Evolutionary conservation across 1,140 invertebrate species (phyloP).

Genomic region (Tenebrio molitor): DNA sequence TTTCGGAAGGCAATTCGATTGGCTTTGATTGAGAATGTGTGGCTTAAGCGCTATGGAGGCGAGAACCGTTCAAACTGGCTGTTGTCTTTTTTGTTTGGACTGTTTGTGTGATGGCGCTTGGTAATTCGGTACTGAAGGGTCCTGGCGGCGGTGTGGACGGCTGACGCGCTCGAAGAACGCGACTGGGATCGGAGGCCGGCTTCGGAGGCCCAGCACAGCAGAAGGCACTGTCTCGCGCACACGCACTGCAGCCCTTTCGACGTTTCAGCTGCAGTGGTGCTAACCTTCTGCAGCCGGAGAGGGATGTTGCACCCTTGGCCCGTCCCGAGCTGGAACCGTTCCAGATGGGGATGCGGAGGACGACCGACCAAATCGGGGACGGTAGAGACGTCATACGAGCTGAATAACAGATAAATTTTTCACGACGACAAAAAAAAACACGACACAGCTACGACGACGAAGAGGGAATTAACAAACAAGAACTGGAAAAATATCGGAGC

Average conservation of each 20-base stretch:
- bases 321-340: not conserved
- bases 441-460: not conserved
- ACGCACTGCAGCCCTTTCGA: conserved; percentile 31
- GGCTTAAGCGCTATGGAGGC: conserved; percentile 16
- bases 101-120: not conserved
- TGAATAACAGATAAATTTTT: not conserved
- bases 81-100: conserved; percentile 18
- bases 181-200: conserved; percentile 38
- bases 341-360: conserved; percentile 2
- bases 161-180: conserved; percentile 42
- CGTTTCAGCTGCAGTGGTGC: conserved; percentile 21
- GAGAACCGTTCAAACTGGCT: not conserved
- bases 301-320: not conserved
- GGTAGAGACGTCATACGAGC: not conserved
- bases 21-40: not conserved
- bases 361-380: not conserved
- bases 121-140: not conserved
- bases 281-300: conserved; percentile 24
- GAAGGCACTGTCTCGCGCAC: conserved; percentile 31
- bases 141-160: conserved; percentile 30
- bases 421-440: not conserved
- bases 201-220: conserved; percentile 39
- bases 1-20: not conserved
- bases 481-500: not conserved
- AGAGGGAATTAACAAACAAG: not conserved